Evolutionary conservation across 2,888 invertebrate species (phyloP).

Genomic region (Thymelicus acteon): DNA sequence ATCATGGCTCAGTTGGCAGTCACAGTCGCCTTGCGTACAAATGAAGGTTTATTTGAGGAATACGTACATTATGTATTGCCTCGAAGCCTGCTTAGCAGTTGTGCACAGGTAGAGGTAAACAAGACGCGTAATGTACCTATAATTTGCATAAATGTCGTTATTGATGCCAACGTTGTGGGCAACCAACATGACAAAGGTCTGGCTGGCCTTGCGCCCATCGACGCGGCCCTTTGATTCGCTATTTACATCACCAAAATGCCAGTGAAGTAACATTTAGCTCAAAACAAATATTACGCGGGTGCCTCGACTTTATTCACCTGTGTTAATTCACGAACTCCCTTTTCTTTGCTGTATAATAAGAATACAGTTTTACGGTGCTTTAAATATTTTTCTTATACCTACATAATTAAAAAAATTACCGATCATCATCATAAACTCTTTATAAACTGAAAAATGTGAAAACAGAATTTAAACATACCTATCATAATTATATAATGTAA

Average conservation of each 20-base stretch:
- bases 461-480: no score
- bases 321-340: no score
- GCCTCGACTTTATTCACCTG: no score
- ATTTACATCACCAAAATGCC: slow-evolving; percentile 55
- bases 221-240: slow-evolving; percentile 78
- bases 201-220: slow-evolving; percentile 63
- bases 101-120: slow-evolving; percentile 29
- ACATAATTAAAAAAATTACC: no score
- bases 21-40: slow-evolving; percentile 52
- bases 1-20: slow-evolving; percentile 54
- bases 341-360: neutral
- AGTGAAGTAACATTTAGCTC: slow-evolving; percentile 20
- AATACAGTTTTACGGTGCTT: no score
- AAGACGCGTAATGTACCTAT: slow-evolving; percentile 53
- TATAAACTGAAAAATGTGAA: no score
- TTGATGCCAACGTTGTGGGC: slow-evolving; percentile 70
- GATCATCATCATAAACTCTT: no score
- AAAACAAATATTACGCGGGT: slow-evolving; percentile 4
- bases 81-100: slow-evolving; percentile 30
- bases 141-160: slow-evolving; percentile 78
- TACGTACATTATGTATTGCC: slow-evolving; percentile 46
- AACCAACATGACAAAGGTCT: slow-evolving; percentile 68
- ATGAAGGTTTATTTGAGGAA: slow-evolving; percentile 56
- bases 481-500: no score
- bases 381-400: no score